These are phyloP conservation scores for Echinops telfairi DNA, from an alignment of 2,113 vertebrate genomes.

Conservation along the genomic window DNA sequence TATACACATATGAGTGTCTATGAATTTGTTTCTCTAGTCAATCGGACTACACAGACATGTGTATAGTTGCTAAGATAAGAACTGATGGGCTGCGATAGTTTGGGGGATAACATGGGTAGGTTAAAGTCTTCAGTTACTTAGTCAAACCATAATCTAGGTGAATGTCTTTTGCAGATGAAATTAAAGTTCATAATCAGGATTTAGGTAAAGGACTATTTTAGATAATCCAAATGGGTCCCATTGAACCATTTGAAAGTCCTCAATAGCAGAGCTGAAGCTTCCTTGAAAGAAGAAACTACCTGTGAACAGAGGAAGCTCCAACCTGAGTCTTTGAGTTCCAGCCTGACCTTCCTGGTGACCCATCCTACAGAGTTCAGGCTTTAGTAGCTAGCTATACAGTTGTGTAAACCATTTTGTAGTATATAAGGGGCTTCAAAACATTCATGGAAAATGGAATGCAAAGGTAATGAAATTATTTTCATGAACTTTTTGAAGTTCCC, in stretches of 20 bases:
- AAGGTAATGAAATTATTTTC: no score
- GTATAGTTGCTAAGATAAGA: background rate
- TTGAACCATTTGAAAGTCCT: background rate
- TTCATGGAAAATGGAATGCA: no score
- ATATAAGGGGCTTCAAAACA: no score
- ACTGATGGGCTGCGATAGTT: background rate
- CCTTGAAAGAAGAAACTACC: background rate
- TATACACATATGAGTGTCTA: no score
- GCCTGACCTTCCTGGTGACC: background rate
- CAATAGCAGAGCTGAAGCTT: background rate
- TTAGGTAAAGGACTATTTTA: background rate
- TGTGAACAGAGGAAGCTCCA: background rate
- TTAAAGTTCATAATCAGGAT: background rate
- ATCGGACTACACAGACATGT: background rate
- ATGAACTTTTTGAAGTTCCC: no score
- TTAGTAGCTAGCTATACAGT: no score
- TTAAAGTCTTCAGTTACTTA: background rate
- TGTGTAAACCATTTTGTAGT: no score
- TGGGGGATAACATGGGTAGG: background rate
- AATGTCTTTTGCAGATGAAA: background rate
- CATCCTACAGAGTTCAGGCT: background rate
- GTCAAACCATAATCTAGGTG: background rate
- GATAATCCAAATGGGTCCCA: background rate
- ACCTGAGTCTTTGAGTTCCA: rapidly evolving
- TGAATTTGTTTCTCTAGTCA: no score